Evolutionary conservation across 2,888 invertebrate genomes (phyloP), one percentile per base, ranked within the genome.

Genomic region (Athalia circularis): DNA sequence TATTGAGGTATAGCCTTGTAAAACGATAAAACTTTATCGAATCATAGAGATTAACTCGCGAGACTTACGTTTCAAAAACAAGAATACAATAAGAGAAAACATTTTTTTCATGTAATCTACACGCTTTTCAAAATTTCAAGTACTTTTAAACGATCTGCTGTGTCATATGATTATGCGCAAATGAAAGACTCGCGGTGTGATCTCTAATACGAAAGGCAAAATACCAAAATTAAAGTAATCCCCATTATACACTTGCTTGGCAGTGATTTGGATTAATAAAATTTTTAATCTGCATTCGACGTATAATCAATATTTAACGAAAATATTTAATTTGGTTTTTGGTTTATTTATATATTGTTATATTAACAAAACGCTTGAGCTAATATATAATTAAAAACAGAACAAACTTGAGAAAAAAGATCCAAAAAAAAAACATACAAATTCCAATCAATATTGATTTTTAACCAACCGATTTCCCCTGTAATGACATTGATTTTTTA

Each of bases 221-320:
- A 15, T 45, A 68, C 7, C 52, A 54, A 54, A 68, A 68, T 8
- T 6, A 65, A 47, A 11, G 7, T 50, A 15, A 45, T 74, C 77
- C 80, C 82, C 82, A 81, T 83, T 67, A 29, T 29, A 82, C 81
- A 85, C 83, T 85, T 84, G 85, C 87, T 87, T 87, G 87, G 85
- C 86, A 87, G 86, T 87, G 86, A 15, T 59, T 8, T 72, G 57
- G 43, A 75, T 62, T 64, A 75, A 62, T 75, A 13, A 72, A 59
- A 29, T 29, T 47, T 72, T 15, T 13, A 59, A 15, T 47, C n/a
- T 47, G 1, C 11, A 61, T 29, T 29, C 29, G 2, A 29, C 29
- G 2, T 29, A 29, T 29, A 29, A 29, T 29, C 29, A 61, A 54
- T 54, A n/a, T 52, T 43, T 68, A 68, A 68, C 68, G 68, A 52